These are phyloP conservation scores for Burhinus bistriatus DNA, from an alignment of 2,113 vertebrate species.

Conservation along the genomic window DNA sequence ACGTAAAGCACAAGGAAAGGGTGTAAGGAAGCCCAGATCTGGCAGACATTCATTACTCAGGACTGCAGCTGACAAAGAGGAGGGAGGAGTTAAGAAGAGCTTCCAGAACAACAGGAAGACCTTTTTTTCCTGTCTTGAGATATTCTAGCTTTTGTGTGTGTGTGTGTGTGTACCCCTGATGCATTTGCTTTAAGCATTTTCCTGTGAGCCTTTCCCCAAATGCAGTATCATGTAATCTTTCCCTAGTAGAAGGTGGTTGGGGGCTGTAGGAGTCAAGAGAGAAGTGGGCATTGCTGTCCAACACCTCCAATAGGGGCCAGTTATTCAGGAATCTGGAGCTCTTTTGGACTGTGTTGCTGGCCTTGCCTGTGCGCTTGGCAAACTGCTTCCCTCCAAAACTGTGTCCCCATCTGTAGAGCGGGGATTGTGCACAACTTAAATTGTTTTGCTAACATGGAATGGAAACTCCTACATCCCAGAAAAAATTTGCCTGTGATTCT, in stretches of 20 bases:
- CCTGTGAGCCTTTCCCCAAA: not conserved
- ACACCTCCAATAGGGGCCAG: not conserved
- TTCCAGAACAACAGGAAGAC: too few relatives aligned
- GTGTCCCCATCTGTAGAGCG: not conserved
- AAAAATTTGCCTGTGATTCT: not conserved
- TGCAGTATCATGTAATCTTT: not conserved
- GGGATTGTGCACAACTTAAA: not conserved
- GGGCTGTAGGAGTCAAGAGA: not conserved
- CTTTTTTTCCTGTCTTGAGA: too few relatives aligned
- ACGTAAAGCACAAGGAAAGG: too few relatives aligned
- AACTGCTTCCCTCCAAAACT: not conserved
- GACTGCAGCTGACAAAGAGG: too few relatives aligned
- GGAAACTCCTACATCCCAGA: not conserved
- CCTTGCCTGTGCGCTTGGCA: not conserved
- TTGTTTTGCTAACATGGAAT: not conserved
- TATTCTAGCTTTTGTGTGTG: not conserved
- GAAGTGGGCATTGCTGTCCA: not conserved
- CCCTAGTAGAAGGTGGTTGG: not conserved
- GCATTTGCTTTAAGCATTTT: conserved; percentile 18
- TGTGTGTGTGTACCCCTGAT: not conserved
- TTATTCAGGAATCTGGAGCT: not conserved
- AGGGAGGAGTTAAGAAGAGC: too few relatives aligned
- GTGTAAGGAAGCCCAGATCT: too few relatives aligned
- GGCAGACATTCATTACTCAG: too few relatives aligned
- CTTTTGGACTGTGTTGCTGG: not conserved